These are phyloP conservation scores for Nymphalis polychloros DNA, from an alignment of 2,888 invertebrate genomes.

Conservation along the genomic window DNA sequence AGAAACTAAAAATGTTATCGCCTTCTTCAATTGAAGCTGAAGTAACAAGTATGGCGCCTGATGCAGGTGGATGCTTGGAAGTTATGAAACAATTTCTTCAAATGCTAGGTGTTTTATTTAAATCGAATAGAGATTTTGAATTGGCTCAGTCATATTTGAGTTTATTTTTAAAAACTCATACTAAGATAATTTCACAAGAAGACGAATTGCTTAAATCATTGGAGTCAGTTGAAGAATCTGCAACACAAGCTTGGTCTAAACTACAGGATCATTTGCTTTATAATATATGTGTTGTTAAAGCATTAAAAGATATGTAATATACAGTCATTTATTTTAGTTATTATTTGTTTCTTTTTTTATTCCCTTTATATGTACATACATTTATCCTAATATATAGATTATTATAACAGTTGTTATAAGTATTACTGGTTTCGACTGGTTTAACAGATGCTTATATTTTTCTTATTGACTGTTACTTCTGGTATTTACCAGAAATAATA, in stretches of 20 bases:
- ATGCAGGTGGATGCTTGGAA: constrained; percentile 85
- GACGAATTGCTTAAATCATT: constrained; percentile 80
- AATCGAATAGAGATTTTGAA: constrained; percentile 92
- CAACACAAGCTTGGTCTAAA: constrained; percentile 84
- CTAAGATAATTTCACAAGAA: constrained; percentile 80
- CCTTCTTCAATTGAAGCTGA: constrained; percentile 94
- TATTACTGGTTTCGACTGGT: too few relatives aligned
- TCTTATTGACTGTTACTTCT: too few relatives aligned
- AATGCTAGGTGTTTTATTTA: constrained; percentile 86
- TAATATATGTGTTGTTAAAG: constrained; percentile 88
- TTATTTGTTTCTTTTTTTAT: background rate
- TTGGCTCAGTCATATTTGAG: constrained; percentile 94
- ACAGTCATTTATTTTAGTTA: constrained; percentile 31
- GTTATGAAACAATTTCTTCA: constrained; percentile 90
- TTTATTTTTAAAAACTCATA: constrained; percentile 92
- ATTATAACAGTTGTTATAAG: too few relatives aligned
- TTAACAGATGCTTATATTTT: too few relatives aligned
- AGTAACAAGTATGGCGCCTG: constrained; percentile 89
- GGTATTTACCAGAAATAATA: too few relatives aligned
- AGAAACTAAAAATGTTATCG: constrained; percentile 85
- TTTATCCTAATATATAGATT: background rate
- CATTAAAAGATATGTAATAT: constrained; percentile 84
- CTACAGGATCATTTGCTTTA: constrained; percentile 87
- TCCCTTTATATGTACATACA: background rate
- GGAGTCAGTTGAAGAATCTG: constrained; percentile 80